Evolutionary conservation across 2,113 vertebrate species (phyloP).

Genomic region (Chloropsis hardwickii): DNA sequence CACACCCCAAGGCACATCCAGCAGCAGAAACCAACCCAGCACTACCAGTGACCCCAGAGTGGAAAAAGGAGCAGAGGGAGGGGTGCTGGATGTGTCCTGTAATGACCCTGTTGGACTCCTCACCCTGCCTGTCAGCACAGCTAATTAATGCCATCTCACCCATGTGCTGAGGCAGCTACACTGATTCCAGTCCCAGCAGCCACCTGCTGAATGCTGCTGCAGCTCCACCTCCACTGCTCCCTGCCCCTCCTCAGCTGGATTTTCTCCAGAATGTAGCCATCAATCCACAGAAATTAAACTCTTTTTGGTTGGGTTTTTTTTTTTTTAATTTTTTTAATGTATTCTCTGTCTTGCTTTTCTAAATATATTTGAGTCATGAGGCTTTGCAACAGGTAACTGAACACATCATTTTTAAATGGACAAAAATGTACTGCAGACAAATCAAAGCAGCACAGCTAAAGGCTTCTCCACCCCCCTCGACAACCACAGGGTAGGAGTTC

Average conservation of each 20-base stretch:
- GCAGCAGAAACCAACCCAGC: not conserved
- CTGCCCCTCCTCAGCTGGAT: not conserved
- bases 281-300: not conserved
- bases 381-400: not conserved
- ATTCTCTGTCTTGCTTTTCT: not conserved
- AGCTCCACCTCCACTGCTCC: not conserved
- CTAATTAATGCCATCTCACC: not conserved
- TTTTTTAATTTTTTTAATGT: too few relatives aligned
- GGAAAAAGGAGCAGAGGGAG: not conserved
- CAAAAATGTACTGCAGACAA: not conserved
- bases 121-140: not conserved
- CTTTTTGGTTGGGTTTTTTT: too few relatives aligned
- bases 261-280: not conserved
- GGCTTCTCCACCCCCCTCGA: not conserved
- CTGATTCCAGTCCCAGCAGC: not conserved
- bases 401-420: not conserved
- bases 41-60: not conserved
- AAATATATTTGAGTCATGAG: not conserved
- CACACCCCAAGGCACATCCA: not conserved
- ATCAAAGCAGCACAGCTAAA: not conserved
- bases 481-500: not conserved
- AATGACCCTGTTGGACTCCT: not conserved
- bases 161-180: accelerated
- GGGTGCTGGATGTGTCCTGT: not conserved
- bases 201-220: not conserved